A percentile compares a stretch with the other conserved stretches of the same genome.
Evolutionary conservation across 1,140 invertebrate species (phyloP).

Genomic region (Euura saliciscinereae): DNA sequence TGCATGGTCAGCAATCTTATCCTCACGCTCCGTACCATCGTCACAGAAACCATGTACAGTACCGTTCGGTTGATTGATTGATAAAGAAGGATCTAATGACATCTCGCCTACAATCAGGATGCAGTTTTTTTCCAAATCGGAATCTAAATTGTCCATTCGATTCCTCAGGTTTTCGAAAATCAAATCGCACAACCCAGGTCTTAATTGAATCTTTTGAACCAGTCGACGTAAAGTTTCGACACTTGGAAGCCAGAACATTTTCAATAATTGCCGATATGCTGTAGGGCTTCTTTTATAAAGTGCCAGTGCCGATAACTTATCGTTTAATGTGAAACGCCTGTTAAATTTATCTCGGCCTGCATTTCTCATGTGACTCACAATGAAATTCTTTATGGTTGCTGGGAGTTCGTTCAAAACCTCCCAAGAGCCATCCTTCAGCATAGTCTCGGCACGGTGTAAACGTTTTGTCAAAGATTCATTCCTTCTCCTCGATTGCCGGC

Average conservation of each 20-base stretch:
- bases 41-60: background rate
- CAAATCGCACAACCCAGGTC: slow-evolving; percentile 16
- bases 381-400: background rate
- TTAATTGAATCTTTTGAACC: slow-evolving; percentile 6
- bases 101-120: slow-evolving; percentile 37
- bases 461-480: background rate
- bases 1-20: background rate
- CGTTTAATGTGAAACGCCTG: slow-evolving; percentile 19
- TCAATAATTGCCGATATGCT: slow-evolving; percentile 15
- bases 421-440: background rate
- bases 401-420: background rate
- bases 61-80: background rate
- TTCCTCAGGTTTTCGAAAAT: slow-evolving; percentile 21
- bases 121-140: slow-evolving; percentile 25
- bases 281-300: slow-evolving; percentile 15
- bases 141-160: slow-evolving; percentile 11
- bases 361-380: background rate
- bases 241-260: slow-evolving; percentile 19
- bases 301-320: slow-evolving; percentile 17
- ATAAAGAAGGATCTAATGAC: slow-evolving; percentile 28
- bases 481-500: background rate
- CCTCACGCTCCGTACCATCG: background rate
- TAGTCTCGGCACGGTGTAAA: background rate
- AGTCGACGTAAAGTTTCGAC: slow-evolving; percentile 3
- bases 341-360: background rate